These are phyloP conservation scores for Ophion slaviceki DNA, from an alignment of 2,888 invertebrate species.

Conservation along the genomic window DNA sequence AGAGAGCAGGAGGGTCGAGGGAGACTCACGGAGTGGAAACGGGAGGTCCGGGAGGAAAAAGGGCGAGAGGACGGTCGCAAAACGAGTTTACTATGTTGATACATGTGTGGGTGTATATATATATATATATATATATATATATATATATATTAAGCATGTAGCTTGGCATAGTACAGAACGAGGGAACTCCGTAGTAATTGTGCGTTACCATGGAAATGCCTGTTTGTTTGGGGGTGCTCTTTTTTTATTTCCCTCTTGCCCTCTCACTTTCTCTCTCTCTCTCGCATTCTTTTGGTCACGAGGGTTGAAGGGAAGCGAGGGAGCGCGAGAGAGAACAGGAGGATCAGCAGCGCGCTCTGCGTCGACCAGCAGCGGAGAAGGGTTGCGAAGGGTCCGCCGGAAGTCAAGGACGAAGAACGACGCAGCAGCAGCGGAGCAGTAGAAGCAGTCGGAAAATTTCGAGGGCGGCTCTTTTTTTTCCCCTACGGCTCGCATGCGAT, in stretches of 20 bases:
- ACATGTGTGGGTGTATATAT: conserved; percentile 4
- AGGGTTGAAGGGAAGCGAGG: conserved; percentile 49
- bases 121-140: conserved; percentile 15
- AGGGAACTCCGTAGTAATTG: conserved; percentile 75
- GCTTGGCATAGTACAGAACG: conserved; percentile 23
- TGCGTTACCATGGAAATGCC: conserved; percentile 80
- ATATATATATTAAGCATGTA: conserved; percentile 2
- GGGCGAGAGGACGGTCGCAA: conserved; percentile 52
- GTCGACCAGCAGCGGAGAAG: conserved; percentile 77
- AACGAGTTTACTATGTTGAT: conserved; percentile 22
- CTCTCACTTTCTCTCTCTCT: conserved; percentile 32
- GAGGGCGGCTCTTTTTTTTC: conserved; percentile 53
- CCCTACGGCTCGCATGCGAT: conserved; percentile 43
- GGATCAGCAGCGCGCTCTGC: conserved; percentile 67
- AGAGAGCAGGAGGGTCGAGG: conserved; percentile 13
- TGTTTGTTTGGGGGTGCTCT: conserved; percentile 78
- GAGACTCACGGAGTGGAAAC: conserved; percentile 23
- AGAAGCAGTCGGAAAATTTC: conserved; percentile 60
- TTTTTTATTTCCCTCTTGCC: conserved; percentile 31
- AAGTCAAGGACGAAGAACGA: conserved; percentile 77
- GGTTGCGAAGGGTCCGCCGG: conserved; percentile 77
- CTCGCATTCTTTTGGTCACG: conserved; percentile 52
- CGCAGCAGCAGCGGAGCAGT: conserved; percentile 49
- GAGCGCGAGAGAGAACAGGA: conserved; percentile 71
- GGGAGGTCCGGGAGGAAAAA: conserved; percentile 36